Percentiles rank a stretch among this genome's conserved stretches.
Conservation (phyloP, 2,797 vertebrate species). For the Thaleichthys pacificus region DNA sequence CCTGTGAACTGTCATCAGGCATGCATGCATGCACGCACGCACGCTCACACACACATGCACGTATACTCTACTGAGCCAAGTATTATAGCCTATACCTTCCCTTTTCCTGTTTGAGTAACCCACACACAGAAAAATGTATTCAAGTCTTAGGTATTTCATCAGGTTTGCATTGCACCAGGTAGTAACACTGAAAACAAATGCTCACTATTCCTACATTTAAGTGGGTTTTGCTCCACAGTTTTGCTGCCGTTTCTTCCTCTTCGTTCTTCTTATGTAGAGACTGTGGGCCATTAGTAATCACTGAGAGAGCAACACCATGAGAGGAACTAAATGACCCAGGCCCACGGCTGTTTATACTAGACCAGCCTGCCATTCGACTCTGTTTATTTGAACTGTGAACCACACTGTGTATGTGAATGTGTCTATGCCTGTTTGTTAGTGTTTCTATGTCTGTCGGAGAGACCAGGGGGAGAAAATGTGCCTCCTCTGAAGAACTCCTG, state of each 20-base stretch:
- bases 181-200: too few relatives aligned
- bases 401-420: constrained; percentile 42
- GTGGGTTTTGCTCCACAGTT: not conserved
- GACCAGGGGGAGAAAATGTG: constrained; percentile 16
- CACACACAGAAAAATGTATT: too few relatives aligned
- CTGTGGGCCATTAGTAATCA: constrained; percentile 58
- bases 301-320: constrained; percentile 57
- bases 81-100: too few relatives aligned
- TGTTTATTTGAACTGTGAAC: constrained; percentile 80
- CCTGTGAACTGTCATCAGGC: not conserved
- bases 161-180: too few relatives aligned
- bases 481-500: constrained; percentile 51
- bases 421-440: constrained; percentile 22
- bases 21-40: constrained; percentile 11
- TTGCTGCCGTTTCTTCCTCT: not conserved
- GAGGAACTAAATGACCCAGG: constrained; percentile 59
- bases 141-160: too few relatives aligned
- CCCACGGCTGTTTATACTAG: constrained; percentile 59
- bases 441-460: not conserved
- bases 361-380: constrained; percentile 37
- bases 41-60: constrained; percentile 8
- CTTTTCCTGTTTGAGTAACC: not conserved
- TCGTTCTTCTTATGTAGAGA: constrained; percentile 48
- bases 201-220: too few relatives aligned
- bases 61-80: not conserved